Evolutionary conservation across 2,113 vertebrate genomes (phyloP), one percentile per base, ranked within the genome.

Genomic region (Phyllostomus hastatus): DNA sequence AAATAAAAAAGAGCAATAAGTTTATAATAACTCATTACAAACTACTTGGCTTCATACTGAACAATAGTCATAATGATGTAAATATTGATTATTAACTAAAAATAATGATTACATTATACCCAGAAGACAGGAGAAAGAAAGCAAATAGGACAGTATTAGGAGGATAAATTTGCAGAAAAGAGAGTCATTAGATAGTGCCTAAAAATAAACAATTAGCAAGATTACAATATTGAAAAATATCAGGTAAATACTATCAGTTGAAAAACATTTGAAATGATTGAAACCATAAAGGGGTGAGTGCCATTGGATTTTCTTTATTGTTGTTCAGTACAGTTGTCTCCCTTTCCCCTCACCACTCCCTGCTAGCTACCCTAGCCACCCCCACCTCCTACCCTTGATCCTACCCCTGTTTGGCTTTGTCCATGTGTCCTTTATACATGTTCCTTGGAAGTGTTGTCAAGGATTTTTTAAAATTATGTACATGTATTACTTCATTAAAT

Each of bases 181-280:
- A 52, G 83, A 94, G 4, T 33, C 46, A 26, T 69, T 59, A 80
- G 28, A 57, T 3, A n/a, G 1, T 76, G 7, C 12, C 50, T 78
- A 82, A 88, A 86, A 50, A 73, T 41, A 75, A 89, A 15, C 5
- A 96, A 81, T 35, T 46, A 67, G 8, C 7, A 91, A 41, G 7
- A 26, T 95, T 69, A 76, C 35, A 96, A 80, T 80, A 64, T 35
- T 91, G 24, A 78, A 81, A 96, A 82, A 66, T 48, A 33, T 14
- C 8, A 76, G 4, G 12, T 70, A 82, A 93, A 85, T 48, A 28
- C 9, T 54, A 12, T 61, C 67, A 80, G 8, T 76, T 92, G 61
- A 43, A 82, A 95, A 69, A 35, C 22, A 79, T 54, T 87, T 88
- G 61, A 72, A 80, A 54, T 82, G 28, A 35, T 48, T 72, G 9